Base-by-base conservation (phyloP, 23 tunicate species). In the Clavelina lepadiformis region DNA sequence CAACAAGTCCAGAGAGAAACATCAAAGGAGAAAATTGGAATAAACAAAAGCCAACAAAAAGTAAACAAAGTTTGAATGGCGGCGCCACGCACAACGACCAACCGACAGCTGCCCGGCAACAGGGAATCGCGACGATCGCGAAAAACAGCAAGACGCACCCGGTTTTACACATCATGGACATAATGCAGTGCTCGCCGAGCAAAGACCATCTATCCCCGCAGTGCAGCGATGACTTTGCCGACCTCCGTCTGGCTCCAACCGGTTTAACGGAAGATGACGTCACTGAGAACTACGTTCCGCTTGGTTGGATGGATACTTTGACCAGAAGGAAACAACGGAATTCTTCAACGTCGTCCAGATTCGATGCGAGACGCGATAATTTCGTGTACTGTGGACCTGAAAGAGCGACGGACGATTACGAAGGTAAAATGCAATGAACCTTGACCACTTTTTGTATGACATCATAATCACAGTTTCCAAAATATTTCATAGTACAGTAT, bases 301-400 rank as follows among this genome's bases (percentile, higher is more conserved):
- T 38, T 26, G 82, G 73, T 20, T 76, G 82, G 82, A 21, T 76
- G 47, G 56, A 54, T 35, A 65, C 82, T 15, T 3, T 62, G 20
- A 28, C 23, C 11, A 53, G 29, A 11, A 65, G 82, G 4, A 78
- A 78, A 21, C 66, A 58, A 41, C 35, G 84, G 25, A 68, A 58
- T 46, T 31, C 33, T 33, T 38, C 82, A 35, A 30, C 18, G 22
- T 18, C 37, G 46, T 37, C 68, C 4, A 49, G 37, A 38, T 3
- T 27, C 7, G 27, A 58, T 15, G 38, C 57, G 11, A 23, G 73
- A 33, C 56, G 38, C 22, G 58, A 78, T 7, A 69, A 78, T 30
- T 78, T 78, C 49, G 84, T 45, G n/a, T 78, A 78, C 33, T 78
- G 84, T 32, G 84, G 84, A 5, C 84, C 69, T 2, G 3, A 26